phyloP scores from a whole-genome alignment of 2,888 invertebrate genomes.

The Eumerus sabulonum region DNA sequence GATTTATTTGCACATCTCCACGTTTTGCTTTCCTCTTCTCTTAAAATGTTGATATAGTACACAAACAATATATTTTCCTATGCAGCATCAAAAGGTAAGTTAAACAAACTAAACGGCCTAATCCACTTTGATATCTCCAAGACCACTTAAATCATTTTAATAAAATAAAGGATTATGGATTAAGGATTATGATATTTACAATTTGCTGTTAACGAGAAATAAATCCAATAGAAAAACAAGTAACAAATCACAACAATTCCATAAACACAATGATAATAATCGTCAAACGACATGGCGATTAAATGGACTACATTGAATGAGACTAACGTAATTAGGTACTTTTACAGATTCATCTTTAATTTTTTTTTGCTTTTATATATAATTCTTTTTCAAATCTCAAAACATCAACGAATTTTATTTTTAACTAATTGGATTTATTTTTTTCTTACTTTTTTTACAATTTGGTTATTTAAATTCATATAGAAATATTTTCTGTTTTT shows the following conservation, averaged over 20 bases:
- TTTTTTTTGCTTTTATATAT: slow-evolving; percentile 28
- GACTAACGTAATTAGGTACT: slow-evolving; percentile 64
- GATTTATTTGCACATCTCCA: slow-evolving; percentile 63
- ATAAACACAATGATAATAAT: slow-evolving; percentile 35
- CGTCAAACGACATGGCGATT: slow-evolving; percentile 58
- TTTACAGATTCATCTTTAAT: slow-evolving; percentile 59
- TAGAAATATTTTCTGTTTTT: slow-evolving; percentile 31
- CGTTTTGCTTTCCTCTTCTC: slow-evolving; percentile 13
- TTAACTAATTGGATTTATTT: slow-evolving; percentile 41
- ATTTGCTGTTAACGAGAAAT: slow-evolving; percentile 28
- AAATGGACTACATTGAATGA: slow-evolving; percentile 48
- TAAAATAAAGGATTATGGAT: too few relatives aligned
- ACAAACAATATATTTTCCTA: slow-evolving; percentile 38
- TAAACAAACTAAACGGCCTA: not conserved
- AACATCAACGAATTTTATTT: slow-evolving; percentile 53
- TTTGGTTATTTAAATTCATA: slow-evolving; percentile 49
- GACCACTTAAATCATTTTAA: too few relatives aligned
- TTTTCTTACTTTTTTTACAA: slow-evolving; percentile 7
- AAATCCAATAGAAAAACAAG: slow-evolving; percentile 7
- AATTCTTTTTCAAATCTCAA: slow-evolving; percentile 10
- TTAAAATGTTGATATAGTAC: slow-evolving; percentile 59
- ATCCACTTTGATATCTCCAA: too few relatives aligned
- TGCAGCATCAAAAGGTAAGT: not conserved
- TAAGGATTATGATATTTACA: too few relatives aligned
- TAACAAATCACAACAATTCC: not conserved